Evolutionary conservation across 2,797 vertebrate genomes (phyloP), one percentile per base, ranked within the genome.

Genomic region (Phataginus tetradactyla): DNA sequence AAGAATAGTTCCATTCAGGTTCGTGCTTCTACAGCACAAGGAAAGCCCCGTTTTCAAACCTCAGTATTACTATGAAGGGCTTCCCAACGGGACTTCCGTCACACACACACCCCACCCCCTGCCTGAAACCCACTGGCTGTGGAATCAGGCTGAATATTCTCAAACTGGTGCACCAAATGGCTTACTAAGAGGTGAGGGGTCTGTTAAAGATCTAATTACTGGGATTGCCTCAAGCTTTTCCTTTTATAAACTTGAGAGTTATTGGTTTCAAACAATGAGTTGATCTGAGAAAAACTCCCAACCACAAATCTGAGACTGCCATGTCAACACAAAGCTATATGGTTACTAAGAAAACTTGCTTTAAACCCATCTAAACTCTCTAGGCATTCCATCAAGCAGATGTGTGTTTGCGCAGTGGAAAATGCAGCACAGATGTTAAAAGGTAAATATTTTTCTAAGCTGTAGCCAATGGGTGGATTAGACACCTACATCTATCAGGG

Each of bases 361-460:
- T 98, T 96, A 97, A 98, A 98, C 86, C 98, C 98, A 95, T 96
- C 97, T 98, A 95, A 98, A 97, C 97, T 64, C 97, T 79, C 3
- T 95, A 96, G 98, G 98, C 97, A 96, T 98, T 98, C 97, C 96
- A 98, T 97, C 97, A 98, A 96, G 96, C 96, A 59, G 97, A 94
- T 98, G 98, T 97, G 96, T 98, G 97, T 98, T 98, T 98, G 98
- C 90, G 81, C 98, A 97, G 97, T 95, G 97, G 95, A 98, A 97
- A 98, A 98, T 77, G 93, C 97, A 78, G 94, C 98, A 88, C 98
- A 98, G 98, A 98, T 98, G 98, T 98, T 98, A 96, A 98, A 98
- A 98, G 97, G 98, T 98, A 98, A 98, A 98, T 98, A 98, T 98
- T 98, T 98, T 98, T 96, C 97, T 97, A 97, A 61, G 61, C 97